Base-by-base conservation (phyloP, 2,888 invertebrate genomes). In the Hybos culiciformis region DNA sequence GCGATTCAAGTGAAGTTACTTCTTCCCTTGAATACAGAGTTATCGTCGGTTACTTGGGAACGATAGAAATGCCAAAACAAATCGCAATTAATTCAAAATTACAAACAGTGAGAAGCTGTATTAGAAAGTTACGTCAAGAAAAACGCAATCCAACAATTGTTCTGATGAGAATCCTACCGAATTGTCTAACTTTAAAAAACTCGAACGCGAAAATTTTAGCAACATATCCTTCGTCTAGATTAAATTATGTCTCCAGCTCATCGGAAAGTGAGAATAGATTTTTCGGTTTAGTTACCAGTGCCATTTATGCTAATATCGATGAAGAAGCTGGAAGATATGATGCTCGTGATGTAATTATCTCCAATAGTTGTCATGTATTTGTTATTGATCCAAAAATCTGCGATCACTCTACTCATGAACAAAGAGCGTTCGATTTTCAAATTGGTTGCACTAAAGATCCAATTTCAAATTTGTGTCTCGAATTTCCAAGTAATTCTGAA, bases 291-390 rank as follows among this genome's bases (percentile, higher is more conserved):
- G 85, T 94, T 4, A 94, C 93, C 0, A 80, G 83, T 56, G 83
- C 85, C 1, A 77, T 81, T 46, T 68, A 73, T 46, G 70, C 70
- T 6, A 62, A 60, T 1, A 56, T 59, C 19, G 20, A 36, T 36
- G 14, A 15, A 5, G 39, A 17, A 33, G 47, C 42, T 29, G 44
- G 39, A n/a, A 36, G 43, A 2, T 39, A 45, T 17, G 20, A 40
- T n/a, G 33, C 44, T 4, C 45, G 46, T 12, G 72, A 74, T 57
- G 54, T 77, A 9, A 74, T 74, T 49, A 74, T 78, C 15, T 86
- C 86, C 0, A 87, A 87, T 58, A 90, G 93, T 41, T 93, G 94
- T 58, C 94, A 96, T 64, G 90, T 94, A 1, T 96, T 96, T 62
- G 88, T 88, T 46, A 85, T 92, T 8, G 92, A 94, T 59, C 80